A percentile compares a stretch with the other conserved stretches of the same genome.
Evolutionary conservation across 2,888 invertebrate genomes (phyloP).

Genomic region (Pomacea canaliculata): DNA sequence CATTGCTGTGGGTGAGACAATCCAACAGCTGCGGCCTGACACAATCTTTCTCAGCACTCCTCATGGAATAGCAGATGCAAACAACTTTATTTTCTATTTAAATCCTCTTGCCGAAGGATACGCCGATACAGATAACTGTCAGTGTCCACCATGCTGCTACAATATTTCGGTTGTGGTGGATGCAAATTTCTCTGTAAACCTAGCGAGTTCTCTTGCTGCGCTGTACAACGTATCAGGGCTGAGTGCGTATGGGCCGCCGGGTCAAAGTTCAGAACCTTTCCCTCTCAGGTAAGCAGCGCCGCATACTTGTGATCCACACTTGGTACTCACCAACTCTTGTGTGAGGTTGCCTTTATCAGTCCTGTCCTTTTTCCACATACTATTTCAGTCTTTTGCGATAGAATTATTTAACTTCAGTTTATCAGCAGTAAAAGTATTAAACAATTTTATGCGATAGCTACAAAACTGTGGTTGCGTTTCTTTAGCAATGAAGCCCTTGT

Average conservation of each 20-base stretch:
- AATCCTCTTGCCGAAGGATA: slow-evolving; percentile 37
- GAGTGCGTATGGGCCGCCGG: slow-evolving; percentile 47
- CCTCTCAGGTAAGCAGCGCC: slow-evolving; percentile 42
- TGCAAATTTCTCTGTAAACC: slow-evolving; percentile 28
- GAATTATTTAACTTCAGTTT: too few relatives aligned
- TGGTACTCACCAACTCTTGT: too few relatives aligned
- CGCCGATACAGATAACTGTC: slow-evolving; percentile 48
- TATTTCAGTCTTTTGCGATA: too few relatives aligned
- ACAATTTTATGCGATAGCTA: too few relatives aligned
- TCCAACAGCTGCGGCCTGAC: slow-evolving; percentile 38
- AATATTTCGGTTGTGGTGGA: slow-evolving; percentile 38
- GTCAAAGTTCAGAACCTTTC: slow-evolving; percentile 40
- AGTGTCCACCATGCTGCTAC: slow-evolving; percentile 45
- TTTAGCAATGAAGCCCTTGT: too few relatives aligned
- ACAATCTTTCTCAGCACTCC: slow-evolving; percentile 47
- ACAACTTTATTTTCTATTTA: slow-evolving; percentile 44
- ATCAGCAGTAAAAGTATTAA: too few relatives aligned
- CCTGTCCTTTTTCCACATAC: background rate
- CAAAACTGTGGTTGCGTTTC: too few relatives aligned
- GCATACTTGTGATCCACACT: too few relatives aligned
- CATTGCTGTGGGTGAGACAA: slow-evolving; percentile 37
- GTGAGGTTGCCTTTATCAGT: too few relatives aligned
- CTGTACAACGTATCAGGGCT: slow-evolving; percentile 43
- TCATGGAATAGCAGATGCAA: slow-evolving; percentile 46
- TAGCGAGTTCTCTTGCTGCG: slow-evolving; percentile 33